Evolutionary conservation across 1,140 invertebrate genomes (phyloP).

Genomic region (Drosophila kanapiae): DNA sequence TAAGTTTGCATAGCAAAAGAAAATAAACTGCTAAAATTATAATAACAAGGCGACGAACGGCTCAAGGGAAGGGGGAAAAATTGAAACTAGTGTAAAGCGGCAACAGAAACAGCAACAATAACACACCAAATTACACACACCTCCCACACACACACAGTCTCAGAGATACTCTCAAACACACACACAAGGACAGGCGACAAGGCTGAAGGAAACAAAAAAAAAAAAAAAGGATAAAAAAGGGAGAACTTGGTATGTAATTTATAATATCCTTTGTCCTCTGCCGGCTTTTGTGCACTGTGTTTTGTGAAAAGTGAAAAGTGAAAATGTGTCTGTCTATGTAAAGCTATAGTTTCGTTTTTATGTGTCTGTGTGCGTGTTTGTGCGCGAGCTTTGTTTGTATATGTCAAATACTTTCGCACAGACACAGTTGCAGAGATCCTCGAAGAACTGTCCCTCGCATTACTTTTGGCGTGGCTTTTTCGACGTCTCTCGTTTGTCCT

Average conservation of each 20-base stretch:
- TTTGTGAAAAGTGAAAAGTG: conserved; percentile 82
- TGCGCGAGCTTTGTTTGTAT: conserved; percentile 40
- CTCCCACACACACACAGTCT: conserved; percentile 16
- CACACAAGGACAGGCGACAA: conserved; percentile 13
- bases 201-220: conserved; percentile 38
- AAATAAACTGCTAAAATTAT: conserved; percentile 83
- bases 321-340: conserved; percentile 61
- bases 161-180: conserved; percentile 9
- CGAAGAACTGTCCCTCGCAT: conserved; percentile 38
- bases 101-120: conserved; percentile 49
- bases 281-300: conserved; percentile 55
- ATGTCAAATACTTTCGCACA: conserved; percentile 60
- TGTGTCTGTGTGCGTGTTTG: background rate
- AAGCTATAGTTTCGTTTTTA: conserved; percentile 11
- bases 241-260: conserved; percentile 75
- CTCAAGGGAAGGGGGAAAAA: conserved; percentile 37
- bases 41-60: conserved; percentile 59
- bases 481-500: conserved; percentile 48
- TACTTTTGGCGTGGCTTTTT: conserved; percentile 53
- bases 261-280: conserved; percentile 77
- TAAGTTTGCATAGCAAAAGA: conserved; percentile 84
- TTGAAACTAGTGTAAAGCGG: conserved; percentile 63
- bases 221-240: conserved; percentile 25
- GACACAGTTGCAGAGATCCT: conserved; percentile 34
- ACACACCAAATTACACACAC: conserved; percentile 48